Evolutionary conservation across 2,888 invertebrate genomes (phyloP).

Genomic region (Phorcus lineatus): DNA sequence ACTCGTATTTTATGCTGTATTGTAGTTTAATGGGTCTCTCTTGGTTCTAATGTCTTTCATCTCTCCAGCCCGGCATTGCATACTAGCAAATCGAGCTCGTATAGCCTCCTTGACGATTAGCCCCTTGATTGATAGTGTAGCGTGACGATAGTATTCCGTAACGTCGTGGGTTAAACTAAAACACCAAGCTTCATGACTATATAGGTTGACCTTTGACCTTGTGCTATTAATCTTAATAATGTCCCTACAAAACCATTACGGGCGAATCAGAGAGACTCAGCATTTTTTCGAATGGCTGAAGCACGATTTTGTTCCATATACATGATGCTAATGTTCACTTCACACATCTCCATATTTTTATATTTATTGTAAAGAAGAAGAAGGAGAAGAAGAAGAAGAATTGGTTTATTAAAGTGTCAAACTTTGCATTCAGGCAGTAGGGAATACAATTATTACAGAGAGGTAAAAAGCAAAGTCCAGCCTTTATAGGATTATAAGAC

Average conservation of each 20-base stretch:
- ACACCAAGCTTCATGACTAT: neutral
- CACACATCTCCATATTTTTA: too few relatives aligned
- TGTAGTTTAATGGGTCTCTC: neutral
- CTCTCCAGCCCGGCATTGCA: neutral
- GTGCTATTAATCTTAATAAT: neutral
- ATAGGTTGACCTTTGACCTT: constrained; percentile 2
- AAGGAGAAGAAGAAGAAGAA: too few relatives aligned
- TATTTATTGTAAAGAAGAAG: too few relatives aligned
- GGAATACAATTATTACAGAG: too few relatives aligned
- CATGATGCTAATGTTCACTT: too few relatives aligned
- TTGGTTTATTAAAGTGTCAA: too few relatives aligned
- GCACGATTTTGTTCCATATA: too few relatives aligned
- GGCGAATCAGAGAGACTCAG: neutral
- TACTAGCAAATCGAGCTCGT: neutral
- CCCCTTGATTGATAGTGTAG: constrained; percentile 17
- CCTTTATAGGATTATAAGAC: too few relatives aligned
- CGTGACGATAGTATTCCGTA: neutral
- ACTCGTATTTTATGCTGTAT: constrained; percentile 18
- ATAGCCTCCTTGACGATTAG: neutral
- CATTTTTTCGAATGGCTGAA: too few relatives aligned
- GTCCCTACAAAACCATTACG: constrained; percentile 9
- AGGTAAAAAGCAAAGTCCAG: too few relatives aligned
- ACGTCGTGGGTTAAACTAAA: neutral
- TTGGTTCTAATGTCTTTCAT: neutral
- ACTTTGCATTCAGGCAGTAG: too few relatives aligned